phyloP scores from a whole-genome alignment of 2,888 invertebrate genomes.

The Yponomeuta malinellus region DNA sequence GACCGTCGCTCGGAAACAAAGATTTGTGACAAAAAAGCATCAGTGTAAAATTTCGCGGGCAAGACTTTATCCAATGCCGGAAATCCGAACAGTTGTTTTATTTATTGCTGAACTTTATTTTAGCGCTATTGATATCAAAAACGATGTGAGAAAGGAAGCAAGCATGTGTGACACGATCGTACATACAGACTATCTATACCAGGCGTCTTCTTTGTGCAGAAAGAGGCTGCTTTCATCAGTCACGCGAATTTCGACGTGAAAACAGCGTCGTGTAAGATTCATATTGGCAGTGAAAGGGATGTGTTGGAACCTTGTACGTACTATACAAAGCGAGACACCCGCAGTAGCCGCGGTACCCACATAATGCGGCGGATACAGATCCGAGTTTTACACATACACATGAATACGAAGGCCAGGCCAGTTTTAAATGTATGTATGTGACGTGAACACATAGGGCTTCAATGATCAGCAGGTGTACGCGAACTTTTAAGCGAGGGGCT shows the following conservation, averaged over 20 bases:
- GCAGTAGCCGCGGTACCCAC: conserved; percentile 70
- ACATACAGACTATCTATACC: conserved; percentile 42
- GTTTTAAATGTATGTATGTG: conserved; percentile 66
- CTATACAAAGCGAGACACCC: conserved; percentile 61
- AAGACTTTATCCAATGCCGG: conserved; percentile 35
- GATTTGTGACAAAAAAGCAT: neutral
- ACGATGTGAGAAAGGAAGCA: conserved; percentile 74
- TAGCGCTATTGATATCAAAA: conserved; percentile 67
- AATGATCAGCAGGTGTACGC: conserved; percentile 75
- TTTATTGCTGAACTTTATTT: conserved; percentile 43
- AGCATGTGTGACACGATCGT: conserved; percentile 63
- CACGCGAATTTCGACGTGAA: conserved; percentile 57
- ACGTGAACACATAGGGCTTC: conserved; percentile 73
- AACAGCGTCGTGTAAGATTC: conserved; percentile 53
- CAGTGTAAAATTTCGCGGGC: neutral
- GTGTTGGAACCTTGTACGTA: conserved; percentile 55
- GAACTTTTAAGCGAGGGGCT: conserved; percentile 69
- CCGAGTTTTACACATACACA: conserved; percentile 67
- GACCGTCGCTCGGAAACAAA: neutral
- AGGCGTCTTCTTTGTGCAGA: conserved; percentile 48
- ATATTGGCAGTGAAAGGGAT: conserved; percentile 61
- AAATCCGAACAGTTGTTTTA: conserved; percentile 57
- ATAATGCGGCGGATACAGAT: conserved; percentile 74
- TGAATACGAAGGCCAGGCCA: conserved; percentile 68
- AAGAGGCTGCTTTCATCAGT: conserved; percentile 41